phyloP scores from a whole-genome alignment of 2,888 invertebrate species.

The Philhelius pedissequus region DNA sequence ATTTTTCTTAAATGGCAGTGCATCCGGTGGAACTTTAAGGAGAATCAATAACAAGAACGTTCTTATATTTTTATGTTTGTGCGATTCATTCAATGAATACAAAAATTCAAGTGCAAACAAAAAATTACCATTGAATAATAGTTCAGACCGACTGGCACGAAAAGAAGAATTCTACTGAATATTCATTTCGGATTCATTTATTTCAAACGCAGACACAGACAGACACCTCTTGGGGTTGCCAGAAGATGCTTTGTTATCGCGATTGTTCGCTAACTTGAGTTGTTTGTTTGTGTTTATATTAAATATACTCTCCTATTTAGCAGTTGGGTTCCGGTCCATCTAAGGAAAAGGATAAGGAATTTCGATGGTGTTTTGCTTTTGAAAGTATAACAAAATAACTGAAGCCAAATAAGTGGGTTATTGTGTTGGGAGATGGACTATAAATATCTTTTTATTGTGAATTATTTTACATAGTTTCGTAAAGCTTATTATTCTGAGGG shows the following conservation, averaged over 20 bases:
- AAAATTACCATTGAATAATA: slow-evolving; percentile 2
- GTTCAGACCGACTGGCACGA: slow-evolving; percentile 48
- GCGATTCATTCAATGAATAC: neutral
- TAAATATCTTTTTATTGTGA: slow-evolving; percentile 1
- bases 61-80: too few relatives aligned
- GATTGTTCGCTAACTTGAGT: neutral
- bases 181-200: slow-evolving; percentile 21
- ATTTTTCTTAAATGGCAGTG: neutral
- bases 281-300: slow-evolving; percentile 35
- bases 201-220: neutral
- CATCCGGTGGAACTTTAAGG: neutral
- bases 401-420: slow-evolving; percentile 26
- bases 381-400: slow-evolving; percentile 20
- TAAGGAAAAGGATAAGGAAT: neutral
- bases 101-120: neutral
- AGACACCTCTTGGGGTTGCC: neutral
- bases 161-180: slow-evolving; percentile 57
- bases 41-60: neutral
- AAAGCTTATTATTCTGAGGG: neutral
- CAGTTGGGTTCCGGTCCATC: neutral
- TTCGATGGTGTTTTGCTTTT: neutral
- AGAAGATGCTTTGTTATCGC: slow-evolving; percentile 10
- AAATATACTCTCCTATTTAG: slow-evolving; percentile 3
- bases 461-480: neutral
- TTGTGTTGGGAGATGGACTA: slow-evolving; percentile 12